These are phyloP conservation scores for Sepioteuthis lessoniana DNA, from an alignment of 2,888 invertebrate genomes.

Conservation along the genomic window DNA sequence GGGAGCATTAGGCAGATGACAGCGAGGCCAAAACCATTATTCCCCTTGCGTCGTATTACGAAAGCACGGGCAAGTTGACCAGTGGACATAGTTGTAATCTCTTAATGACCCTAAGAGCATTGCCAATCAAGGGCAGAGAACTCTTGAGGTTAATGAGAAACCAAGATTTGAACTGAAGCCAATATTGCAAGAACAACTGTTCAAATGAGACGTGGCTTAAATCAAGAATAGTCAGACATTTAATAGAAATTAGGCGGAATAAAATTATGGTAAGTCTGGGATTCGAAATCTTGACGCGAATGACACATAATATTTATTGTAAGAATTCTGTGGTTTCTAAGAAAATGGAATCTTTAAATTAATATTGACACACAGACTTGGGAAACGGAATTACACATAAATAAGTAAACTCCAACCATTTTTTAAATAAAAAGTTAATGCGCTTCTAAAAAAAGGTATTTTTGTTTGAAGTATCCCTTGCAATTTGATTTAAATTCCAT, in stretches of 20 bases:
- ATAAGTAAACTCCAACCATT: too few relatives aligned
- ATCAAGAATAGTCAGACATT: background rate
- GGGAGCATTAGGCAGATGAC: background rate
- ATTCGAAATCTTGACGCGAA: too few relatives aligned
- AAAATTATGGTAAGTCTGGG: background rate
- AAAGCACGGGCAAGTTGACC: background rate
- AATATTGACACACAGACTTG: too few relatives aligned
- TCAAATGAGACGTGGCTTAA: background rate
- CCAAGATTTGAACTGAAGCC: background rate
- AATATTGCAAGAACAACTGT: background rate
- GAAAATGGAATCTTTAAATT: too few relatives aligned
- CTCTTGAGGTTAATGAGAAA: background rate
- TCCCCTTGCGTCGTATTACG: background rate
- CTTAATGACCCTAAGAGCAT: background rate
- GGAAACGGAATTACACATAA: too few relatives aligned
- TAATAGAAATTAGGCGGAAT: background rate
- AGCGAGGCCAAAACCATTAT: background rate
- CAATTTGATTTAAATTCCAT: too few relatives aligned
- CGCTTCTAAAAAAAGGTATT: too few relatives aligned
- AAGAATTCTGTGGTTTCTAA: too few relatives aligned
- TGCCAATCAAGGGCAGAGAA: background rate
- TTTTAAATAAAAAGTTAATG: too few relatives aligned
- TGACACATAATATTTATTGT: too few relatives aligned
- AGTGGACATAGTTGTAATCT: background rate
- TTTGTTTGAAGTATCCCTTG: too few relatives aligned